Conservation (phyloP, 2,797 vertebrate species). For the Macrochelys suwanniensis region DNA sequence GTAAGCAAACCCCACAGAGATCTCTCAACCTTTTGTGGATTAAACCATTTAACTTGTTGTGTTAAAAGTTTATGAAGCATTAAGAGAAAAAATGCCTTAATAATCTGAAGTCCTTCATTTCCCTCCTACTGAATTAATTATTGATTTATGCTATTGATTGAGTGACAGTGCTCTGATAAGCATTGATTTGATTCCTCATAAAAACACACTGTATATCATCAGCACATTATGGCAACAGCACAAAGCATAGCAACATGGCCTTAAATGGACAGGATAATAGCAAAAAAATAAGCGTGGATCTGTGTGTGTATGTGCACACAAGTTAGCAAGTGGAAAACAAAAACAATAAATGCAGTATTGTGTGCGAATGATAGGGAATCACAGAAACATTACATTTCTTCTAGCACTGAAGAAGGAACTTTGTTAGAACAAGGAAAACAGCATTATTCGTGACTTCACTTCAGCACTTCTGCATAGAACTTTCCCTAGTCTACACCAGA, state of each 20-base stretch:
- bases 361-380: not conserved
- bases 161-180: constrained; percentile 39
- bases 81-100: not conserved
- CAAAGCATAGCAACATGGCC: not conserved
- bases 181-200: constrained; percentile 50
- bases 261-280: not conserved
- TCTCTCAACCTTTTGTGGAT: not conserved
- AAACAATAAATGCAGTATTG: not conserved
- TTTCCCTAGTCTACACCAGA: not conserved
- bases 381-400: not conserved
- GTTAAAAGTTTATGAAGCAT: not conserved
- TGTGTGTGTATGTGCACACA: not conserved
- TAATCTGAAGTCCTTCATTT: constrained; percentile 25
- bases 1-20: constrained; percentile 19
- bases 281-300: not conserved
- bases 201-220: constrained; percentile 42
- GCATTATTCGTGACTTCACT: not conserved
- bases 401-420: not conserved
- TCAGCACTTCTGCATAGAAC: not conserved
- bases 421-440: constrained; percentile 37
- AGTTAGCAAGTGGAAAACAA: not conserved
- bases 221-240: constrained; percentile 19
- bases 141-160: constrained; percentile 46
- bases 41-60: constrained; percentile 6
- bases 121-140: constrained; percentile 57